These are phyloP conservation scores for Hyposmocoma kahamanoa DNA, from an alignment of 1,140 invertebrate genomes.

Conservation along the genomic window DNA sequence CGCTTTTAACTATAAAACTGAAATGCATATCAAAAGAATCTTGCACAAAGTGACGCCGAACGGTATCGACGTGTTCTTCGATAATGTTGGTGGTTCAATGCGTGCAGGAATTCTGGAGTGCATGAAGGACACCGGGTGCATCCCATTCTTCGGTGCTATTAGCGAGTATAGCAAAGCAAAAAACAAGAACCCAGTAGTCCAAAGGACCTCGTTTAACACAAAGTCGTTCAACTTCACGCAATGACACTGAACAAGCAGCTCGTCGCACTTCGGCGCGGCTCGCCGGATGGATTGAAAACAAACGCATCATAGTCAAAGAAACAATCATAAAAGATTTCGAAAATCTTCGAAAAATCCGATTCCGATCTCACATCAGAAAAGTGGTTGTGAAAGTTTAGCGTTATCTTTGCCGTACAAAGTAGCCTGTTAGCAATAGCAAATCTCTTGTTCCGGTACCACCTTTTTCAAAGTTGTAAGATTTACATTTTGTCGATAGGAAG, in stretches of 20 bases:
- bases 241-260: constrained; percentile 67
- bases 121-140: constrained; percentile 74
- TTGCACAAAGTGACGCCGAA: constrained; percentile 74
- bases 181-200: constrained; percentile 30
- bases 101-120: constrained; percentile 68
- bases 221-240: constrained; percentile 50
- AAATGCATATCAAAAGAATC: constrained; percentile 57
- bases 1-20: constrained; percentile 81
- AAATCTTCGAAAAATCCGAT: too few species aligned
- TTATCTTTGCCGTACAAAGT: too few species aligned
- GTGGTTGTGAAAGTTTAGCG: constrained; percentile 71
- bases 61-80: constrained; percentile 76
- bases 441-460: too few species aligned
- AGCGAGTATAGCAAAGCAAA: constrained; percentile 41
- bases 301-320: constrained; percentile 72
- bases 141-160: constrained; percentile 76
- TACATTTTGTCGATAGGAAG: too few species aligned
- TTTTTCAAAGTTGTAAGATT: too few species aligned
- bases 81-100: constrained; percentile 76
- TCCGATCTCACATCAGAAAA: constrained; percentile 73
- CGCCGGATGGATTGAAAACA: constrained; percentile 63
- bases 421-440: too few species aligned
- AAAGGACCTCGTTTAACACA: constrained; percentile 41
- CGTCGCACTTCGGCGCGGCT: constrained; percentile 40
- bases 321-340: constrained; percentile 74